Evolutionary conservation across 2,797 vertebrate species (phyloP).

Genomic region (Urocyon cinereoargenteus): DNA sequence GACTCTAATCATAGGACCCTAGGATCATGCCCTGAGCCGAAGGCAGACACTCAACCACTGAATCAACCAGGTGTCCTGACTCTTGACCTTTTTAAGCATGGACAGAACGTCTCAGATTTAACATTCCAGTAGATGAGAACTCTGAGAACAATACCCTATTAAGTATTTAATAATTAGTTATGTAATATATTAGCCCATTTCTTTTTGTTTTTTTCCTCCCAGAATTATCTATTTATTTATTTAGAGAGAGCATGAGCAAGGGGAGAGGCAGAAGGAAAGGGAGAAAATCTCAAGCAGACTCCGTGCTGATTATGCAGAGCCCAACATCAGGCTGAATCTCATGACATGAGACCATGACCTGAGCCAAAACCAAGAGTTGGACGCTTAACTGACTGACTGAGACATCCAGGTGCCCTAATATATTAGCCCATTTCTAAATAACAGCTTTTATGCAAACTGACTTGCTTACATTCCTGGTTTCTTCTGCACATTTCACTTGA

Average conservation of each 20-base stretch:
- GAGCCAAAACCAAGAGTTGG: background rate
- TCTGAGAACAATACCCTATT: background rate
- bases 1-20: too few relatives aligned
- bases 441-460: background rate
- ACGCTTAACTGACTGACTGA: background rate
- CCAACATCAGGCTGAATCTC: background rate
- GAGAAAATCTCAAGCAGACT: background rate
- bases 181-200: background rate
- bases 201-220: background rate
- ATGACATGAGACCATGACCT: background rate
- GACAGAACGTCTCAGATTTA: background rate
- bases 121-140: background rate
- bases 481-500: background rate
- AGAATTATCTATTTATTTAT: background rate
- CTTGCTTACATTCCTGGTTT: background rate
- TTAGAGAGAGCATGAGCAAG: background rate
- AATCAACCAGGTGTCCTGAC: background rate
- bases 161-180: background rate
- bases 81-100: background rate
- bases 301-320: background rate
- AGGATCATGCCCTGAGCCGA: too few relatives aligned
- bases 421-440: conserved; percentile 48
- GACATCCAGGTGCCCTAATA: background rate
- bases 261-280: background rate
- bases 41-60: too few relatives aligned